A percentile compares a stretch with the other conserved stretches of the same genome.
Conservation (phyloP, 2,888 invertebrate species). For the Drosophila setosimentum region DNA sequence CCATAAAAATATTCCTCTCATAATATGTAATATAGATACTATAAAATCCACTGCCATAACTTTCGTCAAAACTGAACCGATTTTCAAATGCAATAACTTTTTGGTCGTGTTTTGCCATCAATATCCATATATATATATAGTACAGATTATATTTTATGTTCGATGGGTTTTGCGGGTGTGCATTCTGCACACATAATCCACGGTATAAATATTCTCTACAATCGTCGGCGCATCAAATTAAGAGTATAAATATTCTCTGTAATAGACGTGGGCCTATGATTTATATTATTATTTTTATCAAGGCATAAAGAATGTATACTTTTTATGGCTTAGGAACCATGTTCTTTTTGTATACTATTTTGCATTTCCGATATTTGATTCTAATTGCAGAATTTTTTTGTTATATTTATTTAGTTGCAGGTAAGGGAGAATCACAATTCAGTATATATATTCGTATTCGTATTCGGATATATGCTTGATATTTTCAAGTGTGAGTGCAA, state of each 20-base stretch:
- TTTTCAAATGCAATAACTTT: neutral
- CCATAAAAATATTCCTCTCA: neutral
- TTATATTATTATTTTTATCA: no score
- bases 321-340: neutral
- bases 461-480: neutral
- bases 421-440: constrained; percentile 51
- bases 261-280: no score
- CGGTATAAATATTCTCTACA: neutral
- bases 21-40: neutral
- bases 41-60: neutral
- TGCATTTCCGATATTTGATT: neutral
- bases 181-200: neutral
- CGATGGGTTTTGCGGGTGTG: neutral
- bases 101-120: neutral
- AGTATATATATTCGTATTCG: constrained; percentile 17
- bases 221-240: neutral
- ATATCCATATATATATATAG: neutral
- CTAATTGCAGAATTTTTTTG: neutral
- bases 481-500: constrained; percentile 59
- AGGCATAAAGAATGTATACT: neutral
- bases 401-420: constrained; percentile 42
- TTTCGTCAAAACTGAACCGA: neutral
- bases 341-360: neutral
- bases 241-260: neutral
- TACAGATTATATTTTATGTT: neutral